These are phyloP conservation scores for Cheiracanthium punctorium DNA, from an alignment of 2,888 invertebrate species.

Conservation along the genomic window DNA sequence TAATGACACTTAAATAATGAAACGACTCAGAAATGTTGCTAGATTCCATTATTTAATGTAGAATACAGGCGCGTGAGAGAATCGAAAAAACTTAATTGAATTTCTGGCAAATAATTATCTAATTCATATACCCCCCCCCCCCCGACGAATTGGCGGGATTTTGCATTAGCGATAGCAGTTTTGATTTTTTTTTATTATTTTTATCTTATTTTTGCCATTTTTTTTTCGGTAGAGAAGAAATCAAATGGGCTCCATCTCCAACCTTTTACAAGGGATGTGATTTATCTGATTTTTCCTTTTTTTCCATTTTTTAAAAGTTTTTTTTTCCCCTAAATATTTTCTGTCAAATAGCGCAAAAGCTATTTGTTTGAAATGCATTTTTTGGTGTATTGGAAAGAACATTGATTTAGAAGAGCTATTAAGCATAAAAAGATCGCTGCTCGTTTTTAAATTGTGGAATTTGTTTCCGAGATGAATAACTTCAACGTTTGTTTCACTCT, in stretches of 20 bases:
- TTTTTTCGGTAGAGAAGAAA: not conserved
- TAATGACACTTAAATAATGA: conserved; percentile 68
- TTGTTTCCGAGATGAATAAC: too few species aligned
- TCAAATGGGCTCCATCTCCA: not conserved
- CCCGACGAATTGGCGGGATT: not conserved
- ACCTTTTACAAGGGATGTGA: not conserved
- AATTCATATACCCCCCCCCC: conserved; percentile 48
- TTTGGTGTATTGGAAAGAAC: not conserved
- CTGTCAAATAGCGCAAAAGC: not conserved
- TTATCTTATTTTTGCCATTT: not conserved
- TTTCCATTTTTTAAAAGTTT: too few species aligned
- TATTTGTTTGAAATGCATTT: not conserved
- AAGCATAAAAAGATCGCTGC: not conserved
- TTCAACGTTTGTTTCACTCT: too few species aligned
- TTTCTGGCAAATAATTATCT: conserved; percentile 64
- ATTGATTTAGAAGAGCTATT: not conserved
- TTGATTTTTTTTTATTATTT: not conserved
- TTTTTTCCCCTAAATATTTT: not conserved
- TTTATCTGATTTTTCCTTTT: not conserved
- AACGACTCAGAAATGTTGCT: conserved; percentile 36
- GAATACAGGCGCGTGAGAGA: conserved; percentile 27
- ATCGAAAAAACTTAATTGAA: conserved; percentile 59
- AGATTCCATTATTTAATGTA: conserved; percentile 47
- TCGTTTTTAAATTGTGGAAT: not conserved
- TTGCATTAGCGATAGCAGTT: not conserved